Base-by-base conservation (phyloP, 2,888 invertebrate genomes). In the Chelonus formosanus region DNA sequence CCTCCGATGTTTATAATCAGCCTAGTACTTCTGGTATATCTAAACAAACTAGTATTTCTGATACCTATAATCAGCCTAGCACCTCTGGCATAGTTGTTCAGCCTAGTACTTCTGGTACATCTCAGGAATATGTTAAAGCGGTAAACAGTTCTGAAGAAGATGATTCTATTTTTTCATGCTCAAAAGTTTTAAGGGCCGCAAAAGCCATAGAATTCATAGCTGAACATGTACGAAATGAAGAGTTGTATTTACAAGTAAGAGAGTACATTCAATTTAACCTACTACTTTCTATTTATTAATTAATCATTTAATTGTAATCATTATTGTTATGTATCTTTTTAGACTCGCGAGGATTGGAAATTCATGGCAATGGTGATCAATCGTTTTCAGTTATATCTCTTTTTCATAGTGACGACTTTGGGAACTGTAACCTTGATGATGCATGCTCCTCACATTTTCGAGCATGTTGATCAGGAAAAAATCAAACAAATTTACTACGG, bases 261-360 rank as follows among this genome's bases (percentile, higher is more conserved):
- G 20, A 20, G 44, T 10, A 52, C 3, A n/a, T 20, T 20, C 3
- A 0, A 7, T 5, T 20, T n/a, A 36, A 44, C 4, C 6, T 58
- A 4, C 6, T 3, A 48, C 4, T 35, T 35, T 20, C 20, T 20
- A 20, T 20, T 20, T 20, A 20, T 20, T 20, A 20, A 20, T 20
- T 20, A 20, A 20, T 20, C 20, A 20, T 20, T 20, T 20, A 20
- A 20, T 20, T 1, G 2, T 20, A 20, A 20, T 20, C 48, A n/a
- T 7, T 57, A 32, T 47, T 32, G 31, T 34, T 44, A 5, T 36
- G 10, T 34, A 60, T 73, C 71, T 55, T 75, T 74, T 86, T 87
- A 98, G 97, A 97, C 97, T 61, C 91, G 97, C 69, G 97, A 98
- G 86, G 97, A 98, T 87, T 98, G 98, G 98, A 97, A 97, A 83